Evolutionary conservation across 2,888 invertebrate genomes (phyloP).

Genomic region (Hydraecia micacea): DNA sequence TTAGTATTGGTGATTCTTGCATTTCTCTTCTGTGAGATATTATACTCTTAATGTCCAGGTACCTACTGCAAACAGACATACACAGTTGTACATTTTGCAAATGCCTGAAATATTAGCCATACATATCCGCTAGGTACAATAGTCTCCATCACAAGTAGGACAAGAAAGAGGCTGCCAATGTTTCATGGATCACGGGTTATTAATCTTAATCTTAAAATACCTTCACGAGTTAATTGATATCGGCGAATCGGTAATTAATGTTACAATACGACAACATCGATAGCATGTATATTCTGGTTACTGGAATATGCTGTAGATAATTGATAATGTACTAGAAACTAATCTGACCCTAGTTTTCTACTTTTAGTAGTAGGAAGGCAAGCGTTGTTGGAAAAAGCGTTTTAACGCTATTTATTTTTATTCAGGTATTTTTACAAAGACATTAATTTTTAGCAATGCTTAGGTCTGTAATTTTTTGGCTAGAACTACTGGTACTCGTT

Average conservation of each 20-base stretch:
- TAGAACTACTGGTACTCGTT: slow-evolving; percentile 1
- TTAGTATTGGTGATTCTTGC: neutral
- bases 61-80: neutral
- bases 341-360: slow-evolving; percentile 75
- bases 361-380: slow-evolving; percentile 52
- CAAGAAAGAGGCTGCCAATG: slow-evolving; percentile 65
- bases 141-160: slow-evolving; percentile 60
- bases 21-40: slow-evolving; percentile 27
- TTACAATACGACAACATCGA: slow-evolving; percentile 72
- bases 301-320: slow-evolving; percentile 77
- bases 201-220: slow-evolving; percentile 69
- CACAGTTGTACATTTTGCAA: slow-evolving; percentile 1
- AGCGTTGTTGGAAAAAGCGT: slow-evolving; percentile 32
- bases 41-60: neutral
- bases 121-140: slow-evolving; percentile 42
- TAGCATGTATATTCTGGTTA: slow-evolving; percentile 73
- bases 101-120: slow-evolving; percentile 23
- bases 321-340: slow-evolving; percentile 75
- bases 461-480: neutral
- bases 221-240: slow-evolving; percentile 73
- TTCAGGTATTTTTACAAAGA: neutral
- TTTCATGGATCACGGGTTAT: slow-evolving; percentile 68
- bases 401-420: neutral
- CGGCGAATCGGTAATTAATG: slow-evolving; percentile 74
- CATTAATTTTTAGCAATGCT: slow-evolving; percentile 4